Conservation (phyloP, 35 echinoderm and acorn worm species). For the Lytechinus variegatus region DNA sequence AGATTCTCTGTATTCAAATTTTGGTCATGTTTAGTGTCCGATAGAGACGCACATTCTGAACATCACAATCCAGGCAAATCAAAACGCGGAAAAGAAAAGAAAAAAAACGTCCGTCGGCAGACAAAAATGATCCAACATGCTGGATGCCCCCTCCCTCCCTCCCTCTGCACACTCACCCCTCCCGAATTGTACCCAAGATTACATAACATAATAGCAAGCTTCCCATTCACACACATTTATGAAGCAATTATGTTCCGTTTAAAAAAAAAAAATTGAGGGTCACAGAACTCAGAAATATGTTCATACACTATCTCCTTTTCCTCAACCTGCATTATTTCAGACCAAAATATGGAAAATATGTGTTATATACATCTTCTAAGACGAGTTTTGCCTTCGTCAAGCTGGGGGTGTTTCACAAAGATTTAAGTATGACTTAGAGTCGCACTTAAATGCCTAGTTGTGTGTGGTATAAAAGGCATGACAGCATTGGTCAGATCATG, state of each 20-base stretch:
- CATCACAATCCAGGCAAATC: slow-evolving; percentile 28
- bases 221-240: background rate
- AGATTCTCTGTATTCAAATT: slow-evolving; percentile 53
- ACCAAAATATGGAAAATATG: too few species aligned
- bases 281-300: too few species aligned
- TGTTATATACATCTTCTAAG: too few species aligned
- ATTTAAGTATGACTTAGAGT: too few species aligned
- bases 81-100: background rate
- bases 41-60: slow-evolving; percentile 31
- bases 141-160: background rate
- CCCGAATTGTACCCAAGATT: background rate
- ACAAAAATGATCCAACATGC: background rate
- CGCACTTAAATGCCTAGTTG: too few species aligned
- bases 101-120: background rate
- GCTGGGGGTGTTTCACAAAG: too few species aligned
- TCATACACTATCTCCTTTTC: too few species aligned
- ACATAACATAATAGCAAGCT: background rate
- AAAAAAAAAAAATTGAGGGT: too few species aligned
- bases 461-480: too few species aligned
- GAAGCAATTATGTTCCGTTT: background rate
- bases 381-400: too few species aligned
- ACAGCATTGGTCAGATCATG: too few species aligned
- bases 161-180: background rate
- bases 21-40: slow-evolving; percentile 57
- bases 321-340: too few species aligned